Evolutionary conservation across 2,888 invertebrate genomes (phyloP).

Genomic region (Asteroscopus sphinx): DNA sequence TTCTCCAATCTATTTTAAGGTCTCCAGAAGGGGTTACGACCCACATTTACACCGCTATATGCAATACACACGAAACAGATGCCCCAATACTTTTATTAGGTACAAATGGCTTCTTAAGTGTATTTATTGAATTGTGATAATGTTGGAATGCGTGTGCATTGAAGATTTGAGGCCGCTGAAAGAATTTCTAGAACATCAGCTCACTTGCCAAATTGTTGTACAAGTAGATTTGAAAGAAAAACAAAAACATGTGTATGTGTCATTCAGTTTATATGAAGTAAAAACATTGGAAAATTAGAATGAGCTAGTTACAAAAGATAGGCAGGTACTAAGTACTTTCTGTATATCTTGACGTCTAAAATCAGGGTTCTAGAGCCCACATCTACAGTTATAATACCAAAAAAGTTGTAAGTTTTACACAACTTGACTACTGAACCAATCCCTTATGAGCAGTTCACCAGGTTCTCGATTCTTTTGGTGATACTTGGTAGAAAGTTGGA

Average conservation of each 20-base stretch:
- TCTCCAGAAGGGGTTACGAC: slow-evolving; percentile 64
- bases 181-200: slow-evolving; percentile 24
- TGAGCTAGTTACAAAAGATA: slow-evolving; percentile 26
- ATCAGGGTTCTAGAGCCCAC: too few species aligned
- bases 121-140: slow-evolving; percentile 52
- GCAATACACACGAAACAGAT: slow-evolving; percentile 72
- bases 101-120: slow-evolving; percentile 68
- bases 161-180: slow-evolving; percentile 23
- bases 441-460: too few species aligned
- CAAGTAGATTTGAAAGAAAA: slow-evolving; percentile 27
- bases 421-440: too few species aligned
- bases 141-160: slow-evolving; percentile 46
- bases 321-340: not conserved
- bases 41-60: slow-evolving; percentile 58
- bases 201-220: slow-evolving; percentile 43
- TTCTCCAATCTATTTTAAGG: slow-evolving; percentile 60
- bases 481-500: too few species aligned
- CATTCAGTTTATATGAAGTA: slow-evolving; percentile 22
- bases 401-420: too few species aligned
- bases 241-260: slow-evolving; percentile 38
- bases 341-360: too few species aligned
- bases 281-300: slow-evolving; percentile 11
- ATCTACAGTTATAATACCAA: too few species aligned
- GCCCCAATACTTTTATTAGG: slow-evolving; percentile 72
- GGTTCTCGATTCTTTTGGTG: too few species aligned